phyloP scores from a whole-genome alignment of 2,113 vertebrate species.

The Neolamprologus sp. region DNA sequence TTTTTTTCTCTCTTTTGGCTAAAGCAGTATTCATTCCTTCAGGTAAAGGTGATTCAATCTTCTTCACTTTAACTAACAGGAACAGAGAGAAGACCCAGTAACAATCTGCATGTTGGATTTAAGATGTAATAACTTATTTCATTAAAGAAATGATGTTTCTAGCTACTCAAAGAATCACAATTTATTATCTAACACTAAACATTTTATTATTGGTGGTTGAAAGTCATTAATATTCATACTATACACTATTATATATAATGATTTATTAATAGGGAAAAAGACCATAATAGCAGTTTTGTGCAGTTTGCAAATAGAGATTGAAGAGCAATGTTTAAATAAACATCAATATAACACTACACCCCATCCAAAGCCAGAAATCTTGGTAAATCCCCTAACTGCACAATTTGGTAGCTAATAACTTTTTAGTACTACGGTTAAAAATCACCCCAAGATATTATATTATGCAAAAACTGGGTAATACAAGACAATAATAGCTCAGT shows the following conservation, averaged over 20 bases:
- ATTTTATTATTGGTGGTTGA: neutral
- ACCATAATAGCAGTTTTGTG: neutral
- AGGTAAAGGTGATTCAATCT: neutral
- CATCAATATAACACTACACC: neutral
- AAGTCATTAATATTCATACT: neutral
- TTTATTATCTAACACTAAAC: neutral
- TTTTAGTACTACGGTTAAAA: neutral
- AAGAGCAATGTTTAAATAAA: neutral
- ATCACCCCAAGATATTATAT: neutral
- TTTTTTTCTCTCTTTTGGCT: neutral
- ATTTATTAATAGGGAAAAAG: neutral
- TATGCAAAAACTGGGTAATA: neutral
- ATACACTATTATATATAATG: neutral
- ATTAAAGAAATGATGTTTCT: neutral
- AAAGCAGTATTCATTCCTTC: neutral
- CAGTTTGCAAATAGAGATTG: neutral
- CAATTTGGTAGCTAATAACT: neutral
- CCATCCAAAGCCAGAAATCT: neutral
- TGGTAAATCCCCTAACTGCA: neutral
- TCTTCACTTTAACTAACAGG: neutral
- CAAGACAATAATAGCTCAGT: neutral
- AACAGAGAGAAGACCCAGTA: neutral
- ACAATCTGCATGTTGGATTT: neutral
- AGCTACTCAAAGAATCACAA: neutral
- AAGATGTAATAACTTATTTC: neutral